Conservation (phyloP, 2,113 vertebrate species). For the Onychostruthus taczanowskii region DNA sequence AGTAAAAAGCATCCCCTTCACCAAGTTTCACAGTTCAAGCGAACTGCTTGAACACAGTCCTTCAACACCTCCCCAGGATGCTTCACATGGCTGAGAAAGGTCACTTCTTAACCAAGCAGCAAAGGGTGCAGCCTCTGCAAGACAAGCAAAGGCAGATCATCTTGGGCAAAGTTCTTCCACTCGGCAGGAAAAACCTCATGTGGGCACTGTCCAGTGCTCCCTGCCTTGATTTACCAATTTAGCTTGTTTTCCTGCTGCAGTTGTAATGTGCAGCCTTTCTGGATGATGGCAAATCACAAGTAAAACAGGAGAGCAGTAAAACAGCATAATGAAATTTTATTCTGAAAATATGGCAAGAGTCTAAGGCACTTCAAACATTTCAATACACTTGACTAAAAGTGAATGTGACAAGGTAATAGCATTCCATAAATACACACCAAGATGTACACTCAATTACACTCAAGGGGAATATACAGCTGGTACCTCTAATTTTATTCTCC, state of each 20-base stretch:
- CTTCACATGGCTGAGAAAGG: background rate
- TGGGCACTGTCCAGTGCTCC: background rate
- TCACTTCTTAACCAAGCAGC: background rate
- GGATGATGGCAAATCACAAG: slow-evolving; percentile 31
- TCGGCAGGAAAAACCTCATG: background rate
- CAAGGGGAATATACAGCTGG: slow-evolving; percentile 62
- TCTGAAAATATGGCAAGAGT: slow-evolving; percentile 89
- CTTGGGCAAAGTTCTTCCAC: background rate
- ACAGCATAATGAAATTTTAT: slow-evolving; percentile 82
- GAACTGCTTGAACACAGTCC: background rate
- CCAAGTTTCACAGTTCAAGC: background rate
- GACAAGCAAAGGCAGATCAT: background rate
- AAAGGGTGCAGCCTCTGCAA: background rate
- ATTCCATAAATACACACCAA: slow-evolving; percentile 74
- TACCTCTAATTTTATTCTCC: slow-evolving; percentile 65
- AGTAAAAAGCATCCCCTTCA: background rate
- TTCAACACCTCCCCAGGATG: accelerated
- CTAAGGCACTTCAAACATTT: slow-evolving; percentile 90
- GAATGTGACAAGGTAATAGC: slow-evolving; percentile 69
- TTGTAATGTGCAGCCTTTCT: background rate
- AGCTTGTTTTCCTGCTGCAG: background rate
- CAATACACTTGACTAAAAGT: slow-evolving; percentile 77
- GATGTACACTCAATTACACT: slow-evolving; percentile 42
- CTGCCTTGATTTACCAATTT: background rate
- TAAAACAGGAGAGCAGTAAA: slow-evolving; percentile 11